Evolutionary conservation across 2,888 invertebrate genomes (phyloP).

Genomic region (Balanococcus diminutus): DNA sequence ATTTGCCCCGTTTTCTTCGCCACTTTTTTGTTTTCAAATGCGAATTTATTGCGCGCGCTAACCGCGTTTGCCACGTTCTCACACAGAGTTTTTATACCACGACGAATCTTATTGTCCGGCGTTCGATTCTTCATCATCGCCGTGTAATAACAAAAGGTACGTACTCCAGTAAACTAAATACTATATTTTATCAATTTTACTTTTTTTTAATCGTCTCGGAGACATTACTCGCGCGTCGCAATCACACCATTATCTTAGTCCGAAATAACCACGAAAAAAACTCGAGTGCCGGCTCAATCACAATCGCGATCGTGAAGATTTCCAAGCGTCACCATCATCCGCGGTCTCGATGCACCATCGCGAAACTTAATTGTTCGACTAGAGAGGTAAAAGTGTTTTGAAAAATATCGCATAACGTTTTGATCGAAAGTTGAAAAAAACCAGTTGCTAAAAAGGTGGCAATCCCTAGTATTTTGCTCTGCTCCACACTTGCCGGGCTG

Average conservation of each 20-base stretch:
- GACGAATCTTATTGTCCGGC: conserved; percentile 49
- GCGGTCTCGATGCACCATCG: neutral
- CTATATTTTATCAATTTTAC: neutral
- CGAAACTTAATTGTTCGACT: neutral
- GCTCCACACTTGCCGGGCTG: neutral
- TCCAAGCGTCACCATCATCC: neutral
- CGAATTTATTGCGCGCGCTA: conserved; percentile 44
- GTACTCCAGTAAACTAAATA: conserved; percentile 38
- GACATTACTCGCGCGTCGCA: neutral
- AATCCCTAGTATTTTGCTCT: neutral
- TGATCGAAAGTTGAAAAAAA: neutral
- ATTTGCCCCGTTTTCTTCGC: neutral
- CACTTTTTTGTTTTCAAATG: conserved; percentile 27
- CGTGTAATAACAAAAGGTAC: conserved; percentile 28
- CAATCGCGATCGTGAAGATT: neutral
- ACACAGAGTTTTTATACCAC: conserved; percentile 17
- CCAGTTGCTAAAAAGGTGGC: conserved; percentile 23
- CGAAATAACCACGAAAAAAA: no score
- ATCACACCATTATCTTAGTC: neutral
- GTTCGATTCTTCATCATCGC: neutral
- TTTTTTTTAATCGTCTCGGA: neutral
- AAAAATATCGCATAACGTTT: neutral
- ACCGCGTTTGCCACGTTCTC: conserved; percentile 45
- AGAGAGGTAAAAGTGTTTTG: neutral
- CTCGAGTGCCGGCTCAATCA: neutral